Percentiles rank a stretch among this genome's conserved stretches.
These are phyloP conservation scores for Oophaga sylvatica DNA, from an alignment of 2,797 vertebrate genomes.

Conservation along the genomic window DNA sequence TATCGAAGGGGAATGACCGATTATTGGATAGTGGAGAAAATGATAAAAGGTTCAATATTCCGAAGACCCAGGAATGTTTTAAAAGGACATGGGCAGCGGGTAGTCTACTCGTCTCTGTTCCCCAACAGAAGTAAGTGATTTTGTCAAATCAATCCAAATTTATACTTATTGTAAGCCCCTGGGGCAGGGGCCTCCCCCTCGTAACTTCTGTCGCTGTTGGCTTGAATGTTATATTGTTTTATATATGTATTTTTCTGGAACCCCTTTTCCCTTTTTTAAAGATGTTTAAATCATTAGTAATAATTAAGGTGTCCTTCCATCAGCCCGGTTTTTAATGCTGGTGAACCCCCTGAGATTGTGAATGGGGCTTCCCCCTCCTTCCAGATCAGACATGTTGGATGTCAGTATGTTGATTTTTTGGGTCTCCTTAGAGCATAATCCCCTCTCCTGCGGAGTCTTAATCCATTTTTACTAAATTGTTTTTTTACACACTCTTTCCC, in stretches of 20 bases:
- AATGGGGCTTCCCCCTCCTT: neutral
- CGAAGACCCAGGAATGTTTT: constrained; percentile 64
- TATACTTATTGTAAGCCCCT: neutral
- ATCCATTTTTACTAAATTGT: too few species aligned
- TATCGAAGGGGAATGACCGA: constrained; percentile 79
- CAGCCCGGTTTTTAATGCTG: neutral
- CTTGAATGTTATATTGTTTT: too few species aligned
- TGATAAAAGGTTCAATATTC: constrained; percentile 83
- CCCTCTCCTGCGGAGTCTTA: neutral
- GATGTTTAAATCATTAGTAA: too few species aligned
- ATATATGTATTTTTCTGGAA: too few species aligned
- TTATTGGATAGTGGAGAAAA: constrained; percentile 84
- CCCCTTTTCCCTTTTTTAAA: too few species aligned
- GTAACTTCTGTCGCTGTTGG: too few species aligned
- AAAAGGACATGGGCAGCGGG: constrained; percentile 45
- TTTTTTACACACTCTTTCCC: neutral
- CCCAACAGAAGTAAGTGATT: constrained; percentile 74
- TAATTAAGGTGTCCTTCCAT: neutral
- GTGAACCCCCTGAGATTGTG: neutral
- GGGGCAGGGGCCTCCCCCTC: too few species aligned
- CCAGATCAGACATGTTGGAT: neutral
- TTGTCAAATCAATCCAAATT: neutral
- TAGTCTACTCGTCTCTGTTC: constrained; percentile 60
- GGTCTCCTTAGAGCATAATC: neutral
- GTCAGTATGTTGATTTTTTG: neutral